Conservation (phyloP, 1,140 invertebrate genomes). For the Ips typographus region DNA sequence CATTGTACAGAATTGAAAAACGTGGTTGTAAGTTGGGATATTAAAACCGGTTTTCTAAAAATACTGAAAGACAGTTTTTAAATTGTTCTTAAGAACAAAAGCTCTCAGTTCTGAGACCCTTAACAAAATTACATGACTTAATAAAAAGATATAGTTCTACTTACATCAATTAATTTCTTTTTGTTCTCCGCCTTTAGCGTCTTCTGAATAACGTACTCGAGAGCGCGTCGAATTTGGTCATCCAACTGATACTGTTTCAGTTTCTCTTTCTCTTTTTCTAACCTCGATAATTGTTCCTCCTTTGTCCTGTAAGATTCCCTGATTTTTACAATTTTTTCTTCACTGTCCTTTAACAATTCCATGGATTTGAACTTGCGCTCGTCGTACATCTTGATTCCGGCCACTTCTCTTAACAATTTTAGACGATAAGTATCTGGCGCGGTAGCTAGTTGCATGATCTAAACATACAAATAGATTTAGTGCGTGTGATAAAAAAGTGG, state of each 20-base stretch:
- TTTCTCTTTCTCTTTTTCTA: constrained; percentile 99
- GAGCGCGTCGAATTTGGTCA: constrained; percentile 91
- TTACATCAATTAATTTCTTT: constrained; percentile 83
- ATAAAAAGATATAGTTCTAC: background rate
- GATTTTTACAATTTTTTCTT: constrained; percentile 97
- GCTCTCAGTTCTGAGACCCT: no score
- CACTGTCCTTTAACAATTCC: constrained; percentile 92
- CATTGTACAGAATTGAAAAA: no score
- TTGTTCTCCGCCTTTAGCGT: constrained; percentile 93
- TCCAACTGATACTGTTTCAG: constrained; percentile 99
- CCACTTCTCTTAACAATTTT: constrained; percentile 94
- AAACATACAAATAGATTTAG: constrained; percentile 36
- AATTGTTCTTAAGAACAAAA: no score
- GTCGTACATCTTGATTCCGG: constrained; percentile 96
- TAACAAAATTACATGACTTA: background rate
- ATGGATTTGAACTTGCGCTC: constrained; percentile 96
- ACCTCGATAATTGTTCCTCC: constrained; percentile 91
- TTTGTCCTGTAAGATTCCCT: constrained; percentile 96
- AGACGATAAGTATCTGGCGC: constrained; percentile 97
- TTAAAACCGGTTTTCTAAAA: no score
- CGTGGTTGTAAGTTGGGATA: no score
- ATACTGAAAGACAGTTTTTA: no score
- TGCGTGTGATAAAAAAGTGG: background rate
- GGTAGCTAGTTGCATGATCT: constrained; percentile 99
- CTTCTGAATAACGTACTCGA: constrained; percentile 99